Evolutionary conservation across 2,113 vertebrate species (phyloP), one percentile per base, ranked within the genome.

Genomic region (Spea multiplicata): DNA sequence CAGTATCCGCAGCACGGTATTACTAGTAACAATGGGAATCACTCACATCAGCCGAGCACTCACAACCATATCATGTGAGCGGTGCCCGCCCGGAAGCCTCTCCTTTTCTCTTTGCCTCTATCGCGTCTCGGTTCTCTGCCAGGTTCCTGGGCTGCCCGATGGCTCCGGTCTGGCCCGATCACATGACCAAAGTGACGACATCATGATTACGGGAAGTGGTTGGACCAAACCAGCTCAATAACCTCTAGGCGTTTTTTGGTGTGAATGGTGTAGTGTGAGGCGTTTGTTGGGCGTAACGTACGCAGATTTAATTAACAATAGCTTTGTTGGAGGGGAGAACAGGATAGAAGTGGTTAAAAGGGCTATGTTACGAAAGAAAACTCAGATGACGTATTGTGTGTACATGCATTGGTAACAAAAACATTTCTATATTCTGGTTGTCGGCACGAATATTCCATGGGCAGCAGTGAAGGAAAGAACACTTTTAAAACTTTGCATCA

Each of bases 81-180:
- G 55, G 67, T 17, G 57, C 65, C 57, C 30, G 44, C 66, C 66
- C 62, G 30, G 16, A 3, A n/a, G 62, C 12, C 66, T 67, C 66
- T 67, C 9, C 66, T 67, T 16, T 50, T 48, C 8, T 76, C 45
- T 52, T 46, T 65, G 10, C 55, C 62, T 65, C 74, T 57, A n/a
- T 55, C 66, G 30, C 48, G 47, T 45, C 46, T 16, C 73, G 48
- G 62, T 13, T 44, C 16, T 66, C 75, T 14, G 67, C 57, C 76
- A 78, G 76, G 67, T 78, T 78, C 68, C 76, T 71, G 67, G 61
- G 66, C 67, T 71, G 48, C 76, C 65, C 68, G 76, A 78, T 59
- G 50, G 66, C 76, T 78, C 67, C 57, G 76, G 17, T 71, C 68
- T 71, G 76, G 68, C 76, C 76, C 76, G 14, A 45, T 71, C 57